Evolutionary conservation across 2,113 vertebrate species (phyloP), one percentile per base, ranked within the genome.

Genomic region (Psittacus erithacus): DNA sequence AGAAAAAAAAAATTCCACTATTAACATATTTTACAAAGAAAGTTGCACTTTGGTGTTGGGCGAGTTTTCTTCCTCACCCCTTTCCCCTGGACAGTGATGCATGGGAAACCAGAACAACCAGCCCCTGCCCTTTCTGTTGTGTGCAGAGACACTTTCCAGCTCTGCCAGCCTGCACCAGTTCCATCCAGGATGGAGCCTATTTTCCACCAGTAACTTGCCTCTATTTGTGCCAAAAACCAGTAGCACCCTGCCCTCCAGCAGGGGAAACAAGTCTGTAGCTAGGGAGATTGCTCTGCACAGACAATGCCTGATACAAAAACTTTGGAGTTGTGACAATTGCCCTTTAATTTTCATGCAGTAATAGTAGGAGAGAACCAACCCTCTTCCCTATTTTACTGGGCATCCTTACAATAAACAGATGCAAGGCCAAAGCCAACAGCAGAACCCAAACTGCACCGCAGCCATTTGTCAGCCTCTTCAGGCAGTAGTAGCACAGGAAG

Each of bases 41-140:
- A 96, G 96, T 96, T 92, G 96, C 96, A 97, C 96, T 96, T 97
- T 91, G 96, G 96, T 97, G 95, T 96, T 57, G 86, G 93, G 91
- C 0, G 1, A 91, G 67, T 85, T 95, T 96, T 91, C 27, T 49
- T 91, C 70, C 91, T 96, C 92, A 88, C 47, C 85, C 75, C 19
- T 86, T 93, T 90, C 73, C 86, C 86, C 96, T 82, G 90, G 92
- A 79, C 80, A 96, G 80, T 0, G 1, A 79, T 53, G 63, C 50
- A 49, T 49, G 70, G 62, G 81, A 91, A 95, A 84, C 62, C 46
- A 92, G 93, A 92, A 73, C 57, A 84, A 82, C 81, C 67, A 77
- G 81, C 74, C 86, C 67, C 53, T 82, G 80, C 93, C 81, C 86
- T 91, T 86, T 68, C 0, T 3, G 27, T 38, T 91, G 59, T 86